A percentile compares a stretch with the other conserved stretches of the same genome.
These are phyloP conservation scores for Micropoecilia bifurca DNA, from an alignment of 2,797 vertebrate species.

Conservation along the genomic window DNA sequence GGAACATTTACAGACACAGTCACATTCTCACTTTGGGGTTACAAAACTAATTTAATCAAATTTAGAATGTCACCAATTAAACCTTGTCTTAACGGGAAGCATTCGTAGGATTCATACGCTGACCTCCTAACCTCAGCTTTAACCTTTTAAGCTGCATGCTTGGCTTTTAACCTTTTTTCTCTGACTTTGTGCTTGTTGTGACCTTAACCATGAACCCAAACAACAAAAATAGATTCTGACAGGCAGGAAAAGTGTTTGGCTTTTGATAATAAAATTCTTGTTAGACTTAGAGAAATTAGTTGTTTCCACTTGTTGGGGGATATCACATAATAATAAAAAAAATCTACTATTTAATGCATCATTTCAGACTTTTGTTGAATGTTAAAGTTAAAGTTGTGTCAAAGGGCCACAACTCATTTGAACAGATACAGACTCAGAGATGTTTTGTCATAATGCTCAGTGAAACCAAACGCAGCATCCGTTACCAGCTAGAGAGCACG, in stretches of 20 bases:
- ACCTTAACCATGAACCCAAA: slow-evolving; percentile 32
- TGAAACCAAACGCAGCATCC: background rate
- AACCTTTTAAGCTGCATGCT: slow-evolving; percentile 12
- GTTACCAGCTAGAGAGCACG: background rate
- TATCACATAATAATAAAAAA: background rate
- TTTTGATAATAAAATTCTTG: slow-evolving; percentile 12
- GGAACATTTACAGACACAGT: slow-evolving; percentile 17
- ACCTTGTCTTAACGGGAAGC: slow-evolving; percentile 10
- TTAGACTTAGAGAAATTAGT: background rate
- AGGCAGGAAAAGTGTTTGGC: background rate
- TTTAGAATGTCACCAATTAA: background rate
- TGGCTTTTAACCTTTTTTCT: slow-evolving; percentile 35
- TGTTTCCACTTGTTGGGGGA: background rate
- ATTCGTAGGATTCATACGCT: slow-evolving; percentile 19
- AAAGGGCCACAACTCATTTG: background rate
- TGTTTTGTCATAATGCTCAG: background rate
- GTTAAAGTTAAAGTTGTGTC: background rate
- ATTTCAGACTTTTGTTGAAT: background rate
- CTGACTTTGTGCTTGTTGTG: slow-evolving; percentile 46
- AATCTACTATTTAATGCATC: background rate
- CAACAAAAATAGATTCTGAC: slow-evolving; percentile 19
- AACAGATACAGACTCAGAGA: background rate
- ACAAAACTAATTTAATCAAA: slow-evolving; percentile 14
- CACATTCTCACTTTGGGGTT: slow-evolving; percentile 11
- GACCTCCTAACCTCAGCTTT: slow-evolving; percentile 20